Evolutionary conservation across 2,797 vertebrate species (phyloP).

Genomic region (Spea hammondii): DNA sequence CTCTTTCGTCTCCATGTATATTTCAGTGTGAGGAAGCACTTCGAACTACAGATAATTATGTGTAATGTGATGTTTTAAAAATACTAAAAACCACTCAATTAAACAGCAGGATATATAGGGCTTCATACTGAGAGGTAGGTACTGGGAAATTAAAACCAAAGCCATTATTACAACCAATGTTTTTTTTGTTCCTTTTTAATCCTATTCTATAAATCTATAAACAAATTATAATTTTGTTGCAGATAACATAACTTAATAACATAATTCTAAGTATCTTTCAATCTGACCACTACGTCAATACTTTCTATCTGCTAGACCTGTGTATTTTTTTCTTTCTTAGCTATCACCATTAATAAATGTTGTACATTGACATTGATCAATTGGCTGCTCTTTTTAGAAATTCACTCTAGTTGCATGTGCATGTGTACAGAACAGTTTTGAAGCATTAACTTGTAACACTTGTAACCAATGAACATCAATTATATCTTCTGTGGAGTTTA

Average conservation of each 20-base stretch:
- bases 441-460: too few relatives aligned
- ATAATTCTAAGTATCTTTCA: too few relatives aligned
- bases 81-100: background rate
- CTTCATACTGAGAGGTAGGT: background rate
- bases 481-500: background rate
- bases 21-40: slow-evolving; percentile 29
- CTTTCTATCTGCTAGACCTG: background rate
- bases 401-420: background rate
- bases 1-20: slow-evolving; percentile 40
- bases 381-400: background rate
- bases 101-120: background rate
- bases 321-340: background rate
- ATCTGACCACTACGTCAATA: background rate
- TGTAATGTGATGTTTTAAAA: background rate
- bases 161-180: background rate
- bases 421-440: background rate
- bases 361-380: background rate
- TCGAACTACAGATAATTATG: slow-evolving; percentile 17
- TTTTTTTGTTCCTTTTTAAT: background rate
- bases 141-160: background rate
- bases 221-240: background rate
- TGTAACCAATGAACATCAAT: background rate
- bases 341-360: background rate
- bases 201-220: background rate
- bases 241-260: too few relatives aligned